Conservation (phyloP, 2,797 vertebrate genomes). For the Nyctibius grandis region DNA sequence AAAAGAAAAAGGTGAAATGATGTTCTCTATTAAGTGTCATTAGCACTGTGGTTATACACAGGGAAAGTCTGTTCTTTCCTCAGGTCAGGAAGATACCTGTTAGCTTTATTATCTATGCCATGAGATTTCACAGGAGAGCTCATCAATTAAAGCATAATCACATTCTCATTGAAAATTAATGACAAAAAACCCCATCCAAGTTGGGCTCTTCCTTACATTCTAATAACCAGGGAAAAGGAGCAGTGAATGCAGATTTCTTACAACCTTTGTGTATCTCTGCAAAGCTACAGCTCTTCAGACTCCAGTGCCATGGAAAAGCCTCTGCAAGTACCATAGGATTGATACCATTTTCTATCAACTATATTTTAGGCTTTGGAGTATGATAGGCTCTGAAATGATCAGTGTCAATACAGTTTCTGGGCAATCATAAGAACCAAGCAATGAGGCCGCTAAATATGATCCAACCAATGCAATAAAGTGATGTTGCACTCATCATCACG, state of each 20-base stretch:
- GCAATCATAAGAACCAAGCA: conserved; percentile 40
- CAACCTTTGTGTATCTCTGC: conserved; percentile 41
- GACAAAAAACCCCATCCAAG: not conserved
- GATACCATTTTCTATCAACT: not conserved
- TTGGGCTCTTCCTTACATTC: conserved; percentile 20
- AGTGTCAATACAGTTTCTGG: conserved; percentile 32
- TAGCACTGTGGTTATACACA: not conserved
- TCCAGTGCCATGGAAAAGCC: conserved; percentile 29
- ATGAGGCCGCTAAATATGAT: conserved; percentile 34
- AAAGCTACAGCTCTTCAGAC: not conserved
- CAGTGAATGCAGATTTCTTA: conserved; percentile 41
- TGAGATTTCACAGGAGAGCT: conserved; percentile 47
- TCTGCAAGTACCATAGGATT: not conserved
- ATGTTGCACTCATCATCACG: not conserved
- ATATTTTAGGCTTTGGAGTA: conserved; percentile 15
- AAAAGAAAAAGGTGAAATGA: not conserved
- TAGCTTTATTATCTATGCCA: conserved; percentile 19
- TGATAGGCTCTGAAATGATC: conserved; percentile 29
- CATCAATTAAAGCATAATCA: conserved; percentile 48
- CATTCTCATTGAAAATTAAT: conserved; percentile 47
- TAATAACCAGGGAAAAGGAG: conserved; percentile 27
- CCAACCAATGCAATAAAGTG: conserved; percentile 56
- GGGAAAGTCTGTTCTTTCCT: conserved; percentile 35
- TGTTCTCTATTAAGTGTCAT: conserved; percentile 26
- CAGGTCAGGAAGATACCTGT: conserved; percentile 47